These are phyloP conservation scores for Pampusana beccarii DNA, from an alignment of 2,113 vertebrate species.

Conservation along the genomic window DNA sequence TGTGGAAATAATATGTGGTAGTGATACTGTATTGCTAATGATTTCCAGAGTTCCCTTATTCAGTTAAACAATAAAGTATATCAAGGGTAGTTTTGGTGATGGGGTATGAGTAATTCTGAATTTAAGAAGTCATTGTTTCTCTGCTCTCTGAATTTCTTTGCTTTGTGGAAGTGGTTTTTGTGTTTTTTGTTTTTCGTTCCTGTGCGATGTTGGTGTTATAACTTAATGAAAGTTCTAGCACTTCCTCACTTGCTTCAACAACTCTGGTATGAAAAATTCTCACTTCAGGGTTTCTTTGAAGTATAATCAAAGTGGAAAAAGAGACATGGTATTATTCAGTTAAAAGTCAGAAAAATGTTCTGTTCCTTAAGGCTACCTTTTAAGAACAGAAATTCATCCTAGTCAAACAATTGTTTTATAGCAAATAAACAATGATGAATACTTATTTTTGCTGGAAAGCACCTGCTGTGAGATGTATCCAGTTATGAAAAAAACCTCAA, in stretches of 20 bases:
- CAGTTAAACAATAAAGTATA: not conserved
- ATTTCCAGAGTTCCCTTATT: not conserved
- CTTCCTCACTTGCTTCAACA: not conserved
- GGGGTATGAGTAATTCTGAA: not conserved
- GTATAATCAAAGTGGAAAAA: not conserved
- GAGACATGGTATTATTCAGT: not conserved
- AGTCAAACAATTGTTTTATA: not conserved
- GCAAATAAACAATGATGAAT: not conserved
- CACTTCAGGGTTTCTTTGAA: not conserved
- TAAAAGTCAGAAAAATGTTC: not conserved
- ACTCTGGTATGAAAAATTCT: not conserved
- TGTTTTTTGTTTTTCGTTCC: not conserved
- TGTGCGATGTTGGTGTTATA: not conserved
- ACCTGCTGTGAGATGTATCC: not conserved
- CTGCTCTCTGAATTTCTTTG: not conserved
- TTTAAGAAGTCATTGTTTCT: not conserved
- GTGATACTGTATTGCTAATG: not conserved
- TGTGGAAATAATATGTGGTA: not conserved
- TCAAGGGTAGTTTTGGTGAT: not conserved
- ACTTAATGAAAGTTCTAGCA: slow-evolving; percentile 33
- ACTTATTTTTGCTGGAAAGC: not conserved
- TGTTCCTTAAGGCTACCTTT: not conserved
- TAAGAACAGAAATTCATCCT: not conserved
- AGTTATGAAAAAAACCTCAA: not conserved
- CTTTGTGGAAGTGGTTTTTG: not conserved